Evolutionary conservation across 1,140 invertebrate genomes (phyloP).

Genomic region (Danaus melanippus): DNA sequence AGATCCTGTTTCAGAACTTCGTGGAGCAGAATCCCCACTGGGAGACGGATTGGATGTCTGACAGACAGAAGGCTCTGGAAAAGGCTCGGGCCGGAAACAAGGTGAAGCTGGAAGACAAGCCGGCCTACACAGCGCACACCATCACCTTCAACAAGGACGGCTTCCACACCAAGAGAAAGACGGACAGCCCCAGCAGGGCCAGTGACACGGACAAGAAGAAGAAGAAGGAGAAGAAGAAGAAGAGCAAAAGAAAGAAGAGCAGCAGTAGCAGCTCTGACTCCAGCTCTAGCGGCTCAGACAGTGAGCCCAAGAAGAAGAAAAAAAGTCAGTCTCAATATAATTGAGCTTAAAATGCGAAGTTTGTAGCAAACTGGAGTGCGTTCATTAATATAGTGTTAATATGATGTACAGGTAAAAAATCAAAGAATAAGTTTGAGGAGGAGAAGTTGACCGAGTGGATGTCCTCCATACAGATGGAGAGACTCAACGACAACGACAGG

Average conservation of each 20-base stretch:
- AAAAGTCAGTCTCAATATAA: slow-evolving; percentile 38
- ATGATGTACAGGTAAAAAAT: slow-evolving; percentile 31
- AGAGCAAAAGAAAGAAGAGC: slow-evolving; percentile 74
- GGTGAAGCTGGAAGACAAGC: slow-evolving; percentile 29
- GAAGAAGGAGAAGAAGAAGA: slow-evolving; percentile 75
- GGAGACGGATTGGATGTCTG: slow-evolving; percentile 87
- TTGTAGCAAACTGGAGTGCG: too few species aligned
- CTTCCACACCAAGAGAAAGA: slow-evolving; percentile 63
- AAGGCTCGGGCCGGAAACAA: slow-evolving; percentile 40
- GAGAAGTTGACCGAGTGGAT: slow-evolving; percentile 76
- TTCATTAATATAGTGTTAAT: neutral
- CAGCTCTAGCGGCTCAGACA: slow-evolving; percentile 57
- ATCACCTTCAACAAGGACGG: slow-evolving; percentile 65
- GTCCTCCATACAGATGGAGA: slow-evolving; percentile 68
- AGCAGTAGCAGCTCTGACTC: slow-evolving; percentile 69
- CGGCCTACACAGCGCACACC: slow-evolving; percentile 56
- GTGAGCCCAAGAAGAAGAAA: slow-evolving; percentile 64
- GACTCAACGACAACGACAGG: slow-evolving; percentile 73
- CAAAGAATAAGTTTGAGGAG: slow-evolving; percentile 45
- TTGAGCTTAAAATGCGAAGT: neutral
- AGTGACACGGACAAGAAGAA: slow-evolving; percentile 15
- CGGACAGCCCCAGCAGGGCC: slow-evolving; percentile 37
- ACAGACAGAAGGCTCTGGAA: slow-evolving; percentile 81
- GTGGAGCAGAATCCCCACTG: slow-evolving; percentile 86
- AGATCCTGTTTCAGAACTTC: slow-evolving; percentile 75